Conservation (phyloP, 1,140 invertebrate species). For the Drosophila pseudoananassae region DNA sequence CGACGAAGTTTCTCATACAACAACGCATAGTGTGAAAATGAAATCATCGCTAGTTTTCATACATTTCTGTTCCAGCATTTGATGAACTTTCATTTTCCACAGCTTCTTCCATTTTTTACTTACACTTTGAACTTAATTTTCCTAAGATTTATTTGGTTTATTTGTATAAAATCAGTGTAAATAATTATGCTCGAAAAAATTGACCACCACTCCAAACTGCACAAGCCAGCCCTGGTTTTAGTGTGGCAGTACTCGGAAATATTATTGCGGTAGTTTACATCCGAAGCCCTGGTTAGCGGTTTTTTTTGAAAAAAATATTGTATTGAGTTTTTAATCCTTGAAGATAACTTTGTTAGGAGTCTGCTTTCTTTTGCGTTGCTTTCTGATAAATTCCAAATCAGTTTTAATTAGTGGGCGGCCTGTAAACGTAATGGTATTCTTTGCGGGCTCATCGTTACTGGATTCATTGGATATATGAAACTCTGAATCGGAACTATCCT, state of each 20-base stretch:
- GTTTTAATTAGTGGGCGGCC: constrained; percentile 33
- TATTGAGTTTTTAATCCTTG: constrained; percentile 12
- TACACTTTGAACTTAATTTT: constrained; percentile 71
- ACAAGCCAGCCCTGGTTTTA: constrained; percentile 65
- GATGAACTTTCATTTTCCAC: background rate
- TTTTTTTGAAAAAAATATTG: constrained; percentile 41
- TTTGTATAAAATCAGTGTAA: constrained; percentile 77
- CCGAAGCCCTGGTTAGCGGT: constrained; percentile 38
- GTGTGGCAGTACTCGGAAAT: constrained; percentile 49
- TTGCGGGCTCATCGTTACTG: constrained; percentile 50
- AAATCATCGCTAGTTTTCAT: constrained; percentile 72
- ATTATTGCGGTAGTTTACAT: background rate
- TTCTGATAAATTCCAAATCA: constrained; percentile 44
- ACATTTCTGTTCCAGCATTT: background rate
- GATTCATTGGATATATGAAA: constrained; percentile 63
- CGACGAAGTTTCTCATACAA: constrained; percentile 82
- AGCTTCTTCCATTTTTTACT: constrained; percentile 34
- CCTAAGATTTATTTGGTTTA: constrained; percentile 68
- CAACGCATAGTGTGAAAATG: constrained; percentile 71
- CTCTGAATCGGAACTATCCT: constrained; percentile 58
- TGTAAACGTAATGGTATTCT: constrained; percentile 34
- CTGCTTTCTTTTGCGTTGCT: constrained; percentile 35
- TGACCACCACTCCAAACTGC: constrained; percentile 74
- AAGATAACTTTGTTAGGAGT: constrained; percentile 17
- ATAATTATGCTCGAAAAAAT: constrained; percentile 73